Percentiles rank a stretch among this genome's conserved stretches.
phyloP scores from a whole-genome alignment of 2,888 invertebrate species.

The Phymatocera aterrima region DNA sequence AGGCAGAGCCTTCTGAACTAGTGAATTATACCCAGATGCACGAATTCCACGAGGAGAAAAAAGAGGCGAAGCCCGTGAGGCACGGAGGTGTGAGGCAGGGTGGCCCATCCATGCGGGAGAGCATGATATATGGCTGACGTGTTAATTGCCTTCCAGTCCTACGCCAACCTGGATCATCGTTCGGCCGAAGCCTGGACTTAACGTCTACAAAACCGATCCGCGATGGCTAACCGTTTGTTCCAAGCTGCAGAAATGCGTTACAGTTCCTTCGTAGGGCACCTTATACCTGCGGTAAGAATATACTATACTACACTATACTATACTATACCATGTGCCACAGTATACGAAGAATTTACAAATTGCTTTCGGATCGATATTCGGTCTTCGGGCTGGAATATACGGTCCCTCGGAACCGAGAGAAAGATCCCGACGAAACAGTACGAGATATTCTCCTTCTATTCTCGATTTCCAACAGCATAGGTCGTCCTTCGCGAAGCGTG shows the following conservation, averaged over 20 bases:
- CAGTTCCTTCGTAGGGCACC: no score
- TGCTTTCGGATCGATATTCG: background rate
- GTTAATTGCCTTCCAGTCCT: slow-evolving; percentile 45
- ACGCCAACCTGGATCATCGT: slow-evolving; percentile 42
- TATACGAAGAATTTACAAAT: slow-evolving; percentile 4
- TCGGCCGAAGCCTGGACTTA: slow-evolving; percentile 21
- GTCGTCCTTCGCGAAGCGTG: no score
- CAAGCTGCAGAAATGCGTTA: background rate
- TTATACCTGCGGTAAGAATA: no score
- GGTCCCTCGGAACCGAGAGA: background rate
- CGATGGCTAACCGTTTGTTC: slow-evolving; percentile 30
- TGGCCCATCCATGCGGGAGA: slow-evolving; percentile 40
- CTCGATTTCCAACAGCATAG: no score
- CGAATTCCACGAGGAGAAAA: no score
- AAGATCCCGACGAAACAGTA: background rate
- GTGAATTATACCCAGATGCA: no score
- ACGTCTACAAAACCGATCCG: slow-evolving; percentile 1
- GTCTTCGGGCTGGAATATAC: background rate
- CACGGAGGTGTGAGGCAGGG: slow-evolving; percentile 37
- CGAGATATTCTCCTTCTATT: background rate
- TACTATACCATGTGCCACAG: no score
- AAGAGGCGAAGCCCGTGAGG: background rate
- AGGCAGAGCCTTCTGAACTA: no score
- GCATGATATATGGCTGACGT: slow-evolving; percentile 46
- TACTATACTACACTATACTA: no score